These are phyloP conservation scores for Galaxias olidus DNA, from an alignment of 2,797 vertebrate species.

Conservation along the genomic window DNA sequence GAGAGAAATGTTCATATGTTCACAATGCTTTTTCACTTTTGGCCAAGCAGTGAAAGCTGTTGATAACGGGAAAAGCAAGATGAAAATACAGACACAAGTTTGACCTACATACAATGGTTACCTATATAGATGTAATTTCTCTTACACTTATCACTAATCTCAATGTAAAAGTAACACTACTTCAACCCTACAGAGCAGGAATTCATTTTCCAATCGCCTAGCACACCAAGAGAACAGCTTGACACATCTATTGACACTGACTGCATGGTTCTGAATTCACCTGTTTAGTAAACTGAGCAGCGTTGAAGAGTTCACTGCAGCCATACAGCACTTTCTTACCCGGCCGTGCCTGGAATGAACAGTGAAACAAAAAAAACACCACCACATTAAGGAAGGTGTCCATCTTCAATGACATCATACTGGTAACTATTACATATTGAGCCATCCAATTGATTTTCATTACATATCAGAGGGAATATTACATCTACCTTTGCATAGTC, in stretches of 20 bases:
- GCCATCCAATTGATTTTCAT: no score
- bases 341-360: slow-evolving; percentile 80
- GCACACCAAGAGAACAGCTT: background rate
- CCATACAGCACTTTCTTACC: slow-evolving; percentile 94
- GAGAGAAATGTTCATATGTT: slow-evolving; percentile 3
- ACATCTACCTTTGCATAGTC: slow-evolving; percentile 90
- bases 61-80: slow-evolving; percentile 44
- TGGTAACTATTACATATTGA: no score
- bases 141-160: no score
- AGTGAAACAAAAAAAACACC: slow-evolving; percentile 28
- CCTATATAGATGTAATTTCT: no score
- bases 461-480: no score
- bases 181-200: no score
- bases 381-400: no score
- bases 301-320: slow-evolving; percentile 97
- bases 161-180: no score
- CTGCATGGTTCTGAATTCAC: slow-evolving; percentile 59
- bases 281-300: slow-evolving; percentile 94
- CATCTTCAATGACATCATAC: no score
- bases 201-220: no score
- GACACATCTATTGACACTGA: background rate
- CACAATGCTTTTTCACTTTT: slow-evolving; percentile 76
- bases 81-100: slow-evolving; percentile 5
- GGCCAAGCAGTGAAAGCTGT: slow-evolving; percentile 92
- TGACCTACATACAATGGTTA: no score